These are phyloP conservation scores for Drosophila nigrodunni DNA, from an alignment of 1,140 invertebrate genomes.

Conservation along the genomic window DNA sequence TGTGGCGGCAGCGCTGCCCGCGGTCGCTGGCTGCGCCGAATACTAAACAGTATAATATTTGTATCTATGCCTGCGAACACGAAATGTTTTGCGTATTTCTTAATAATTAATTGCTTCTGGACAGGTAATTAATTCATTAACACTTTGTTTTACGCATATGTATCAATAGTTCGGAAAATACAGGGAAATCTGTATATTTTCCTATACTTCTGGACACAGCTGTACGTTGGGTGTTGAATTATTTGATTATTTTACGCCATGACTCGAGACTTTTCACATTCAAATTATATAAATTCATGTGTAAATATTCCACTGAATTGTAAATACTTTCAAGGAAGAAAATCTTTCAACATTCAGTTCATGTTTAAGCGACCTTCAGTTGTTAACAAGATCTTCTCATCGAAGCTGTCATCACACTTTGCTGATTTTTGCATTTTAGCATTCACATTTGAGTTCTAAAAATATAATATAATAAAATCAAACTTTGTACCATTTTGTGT, in stretches of 20 bases:
- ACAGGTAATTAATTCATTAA: slow-evolving; percentile 77
- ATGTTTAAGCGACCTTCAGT: slow-evolving; percentile 9
- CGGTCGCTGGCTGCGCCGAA: no score
- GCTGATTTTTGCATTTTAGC: slow-evolving; percentile 26
- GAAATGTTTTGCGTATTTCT: slow-evolving; percentile 19
- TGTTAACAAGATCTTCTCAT: slow-evolving; percentile 5
- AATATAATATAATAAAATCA: slow-evolving; percentile 7
- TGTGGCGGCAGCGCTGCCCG: no score
- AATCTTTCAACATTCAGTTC: slow-evolving; percentile 18
- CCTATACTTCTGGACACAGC: slow-evolving; percentile 19
- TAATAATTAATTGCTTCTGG: slow-evolving; percentile 51
- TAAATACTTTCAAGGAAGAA: slow-evolving; percentile 1
- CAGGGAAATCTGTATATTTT: slow-evolving; percentile 32
- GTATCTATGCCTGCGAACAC: slow-evolving; percentile 18
- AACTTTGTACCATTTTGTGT: background rate
- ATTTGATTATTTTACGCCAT: background rate
- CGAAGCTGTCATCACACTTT: slow-evolving; percentile 33
- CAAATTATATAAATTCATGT: background rate
- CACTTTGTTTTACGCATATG: slow-evolving; percentile 14
- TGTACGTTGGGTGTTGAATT: slow-evolving; percentile 6
- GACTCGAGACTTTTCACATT: background rate
- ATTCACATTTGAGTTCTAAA: slow-evolving; percentile 15
- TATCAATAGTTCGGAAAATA: slow-evolving; percentile 41
- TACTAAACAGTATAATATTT: slow-evolving; percentile 47
- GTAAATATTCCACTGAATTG: background rate